phyloP scores from a whole-genome alignment of 2,113 vertebrate species.

The Nettapus auritus region DNA sequence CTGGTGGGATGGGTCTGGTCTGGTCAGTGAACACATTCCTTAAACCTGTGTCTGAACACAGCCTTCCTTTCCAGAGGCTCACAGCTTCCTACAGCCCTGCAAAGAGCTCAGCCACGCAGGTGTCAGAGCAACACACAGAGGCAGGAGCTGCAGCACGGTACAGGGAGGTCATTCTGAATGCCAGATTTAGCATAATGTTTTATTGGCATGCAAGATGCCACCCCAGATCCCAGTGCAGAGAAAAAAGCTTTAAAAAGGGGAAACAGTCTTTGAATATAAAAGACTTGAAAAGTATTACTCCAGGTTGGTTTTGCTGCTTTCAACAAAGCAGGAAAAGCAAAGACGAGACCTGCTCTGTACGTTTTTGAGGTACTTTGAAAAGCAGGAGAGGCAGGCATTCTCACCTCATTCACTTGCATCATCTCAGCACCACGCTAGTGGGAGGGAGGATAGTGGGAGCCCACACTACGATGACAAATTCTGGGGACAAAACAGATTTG shows the following conservation, averaged over 20 bases:
- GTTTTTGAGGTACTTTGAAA: background rate
- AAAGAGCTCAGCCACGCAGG: background rate
- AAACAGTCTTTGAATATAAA: background rate
- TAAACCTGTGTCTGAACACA: background rate
- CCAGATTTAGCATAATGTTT: background rate
- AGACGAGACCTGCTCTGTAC: background rate
- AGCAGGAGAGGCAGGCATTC: background rate
- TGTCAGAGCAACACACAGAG: background rate
- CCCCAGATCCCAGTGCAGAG: background rate
- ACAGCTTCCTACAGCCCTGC: background rate
- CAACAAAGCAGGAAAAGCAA: background rate
- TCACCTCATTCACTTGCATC: background rate
- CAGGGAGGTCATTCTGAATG: background rate
- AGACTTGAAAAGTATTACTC: background rate
- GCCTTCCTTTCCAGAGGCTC: background rate
- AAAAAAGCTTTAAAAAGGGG: background rate
- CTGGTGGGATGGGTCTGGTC: background rate
- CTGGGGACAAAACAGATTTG: background rate
- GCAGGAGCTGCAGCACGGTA: background rate
- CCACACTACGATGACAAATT: background rate
- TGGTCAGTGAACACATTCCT: background rate
- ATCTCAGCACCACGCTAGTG: rapidly evolving
- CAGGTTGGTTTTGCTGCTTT: background rate
- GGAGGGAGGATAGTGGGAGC: background rate
- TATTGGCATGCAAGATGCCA: background rate